These are phyloP conservation scores for Pherbina coryleti DNA, from an alignment of 2,888 invertebrate genomes.

Conservation along the genomic window DNA sequence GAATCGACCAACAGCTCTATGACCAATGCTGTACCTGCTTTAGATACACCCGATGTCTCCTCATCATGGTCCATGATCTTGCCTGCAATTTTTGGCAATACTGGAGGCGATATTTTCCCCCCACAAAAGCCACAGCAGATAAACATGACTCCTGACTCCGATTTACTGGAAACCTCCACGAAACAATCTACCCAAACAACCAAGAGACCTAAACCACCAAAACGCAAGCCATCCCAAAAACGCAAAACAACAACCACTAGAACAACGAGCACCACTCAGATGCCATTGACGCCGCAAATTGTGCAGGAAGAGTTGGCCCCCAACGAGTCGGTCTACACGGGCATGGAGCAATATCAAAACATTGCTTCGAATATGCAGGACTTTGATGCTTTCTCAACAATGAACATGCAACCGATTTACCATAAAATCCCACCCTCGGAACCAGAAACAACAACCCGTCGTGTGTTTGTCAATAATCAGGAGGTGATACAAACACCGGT, in stretches of 20 bases:
- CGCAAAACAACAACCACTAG: conserved; percentile 54
- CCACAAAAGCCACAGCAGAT: conserved; percentile 70
- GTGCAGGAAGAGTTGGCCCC: conserved; percentile 63
- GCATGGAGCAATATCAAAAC: conserved; percentile 63
- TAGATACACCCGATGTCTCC: conserved; percentile 81
- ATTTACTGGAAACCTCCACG: conserved; percentile 65
- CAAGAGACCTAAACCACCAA: conserved; percentile 61
- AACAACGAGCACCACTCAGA: conserved; percentile 37
- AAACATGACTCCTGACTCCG: conserved; percentile 69
- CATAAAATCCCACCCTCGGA: conserved; percentile 54
- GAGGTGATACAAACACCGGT: conserved; percentile 58
- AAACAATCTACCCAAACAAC: conserved; percentile 51
- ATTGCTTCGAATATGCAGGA: conserved; percentile 58
- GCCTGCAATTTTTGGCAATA: conserved; percentile 83
- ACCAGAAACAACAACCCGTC: conserved; percentile 59
- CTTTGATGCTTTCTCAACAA: conserved; percentile 54
- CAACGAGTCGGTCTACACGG: conserved; percentile 63
- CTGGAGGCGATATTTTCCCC: conserved; percentile 74
- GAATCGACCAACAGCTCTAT: conserved; percentile 73
- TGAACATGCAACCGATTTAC: conserved; percentile 63
- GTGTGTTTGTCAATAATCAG: conserved; percentile 64
- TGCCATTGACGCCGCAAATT: conserved; percentile 54
- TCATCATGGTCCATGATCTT: conserved; percentile 86
- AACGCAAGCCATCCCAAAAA: conserved; percentile 61
- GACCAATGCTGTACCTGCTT: conserved; percentile 63